Evolutionary conservation across 2,888 invertebrate genomes (phyloP).

Genomic region (Netelia melanura): DNA sequence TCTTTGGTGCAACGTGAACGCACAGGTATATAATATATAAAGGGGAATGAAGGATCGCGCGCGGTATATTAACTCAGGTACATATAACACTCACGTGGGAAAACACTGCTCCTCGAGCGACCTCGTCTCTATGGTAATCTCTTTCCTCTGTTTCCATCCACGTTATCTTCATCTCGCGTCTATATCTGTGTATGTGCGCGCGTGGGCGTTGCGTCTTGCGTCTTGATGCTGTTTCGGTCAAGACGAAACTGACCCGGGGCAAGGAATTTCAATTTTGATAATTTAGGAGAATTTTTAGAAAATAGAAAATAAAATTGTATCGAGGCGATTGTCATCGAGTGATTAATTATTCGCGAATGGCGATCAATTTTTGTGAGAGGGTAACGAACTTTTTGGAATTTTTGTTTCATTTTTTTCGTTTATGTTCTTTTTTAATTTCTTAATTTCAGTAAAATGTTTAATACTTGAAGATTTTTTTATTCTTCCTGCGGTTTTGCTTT

Average conservation of each 20-base stretch:
- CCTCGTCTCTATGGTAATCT: slow-evolving; percentile 80
- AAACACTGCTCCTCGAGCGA: slow-evolving; percentile 71
- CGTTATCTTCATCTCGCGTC: slow-evolving; percentile 42
- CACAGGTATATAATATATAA: slow-evolving; percentile 14
- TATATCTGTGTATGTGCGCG: slow-evolving; percentile 10
- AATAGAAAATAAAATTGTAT: too few relatives aligned
- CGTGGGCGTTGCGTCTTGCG: slow-evolving; percentile 40
- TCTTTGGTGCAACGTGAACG: background rate
- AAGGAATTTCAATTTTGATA: background rate
- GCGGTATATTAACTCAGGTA: slow-evolving; percentile 70
- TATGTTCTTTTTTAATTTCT: too few relatives aligned
- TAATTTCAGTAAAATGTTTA: too few relatives aligned
- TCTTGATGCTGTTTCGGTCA: slow-evolving; percentile 39
- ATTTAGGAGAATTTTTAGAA: too few relatives aligned
- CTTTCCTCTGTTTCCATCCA: slow-evolving; percentile 70
- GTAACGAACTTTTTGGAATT: background rate
- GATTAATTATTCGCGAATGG: too few relatives aligned
- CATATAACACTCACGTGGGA: slow-evolving; percentile 69
- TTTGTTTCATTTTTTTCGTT: background rate
- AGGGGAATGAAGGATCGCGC: slow-evolving; percentile 61
- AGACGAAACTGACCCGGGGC: slow-evolving; percentile 4
- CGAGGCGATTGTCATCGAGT: too few relatives aligned
- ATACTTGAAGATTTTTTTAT: too few relatives aligned
- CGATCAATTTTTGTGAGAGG: too few relatives aligned
- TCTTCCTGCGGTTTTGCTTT: too few relatives aligned